A percentile compares a stretch with the other conserved stretches of the same genome.
phyloP scores from a whole-genome alignment of 2,888 invertebrate genomes.

The Drosophila nigricruria region DNA sequence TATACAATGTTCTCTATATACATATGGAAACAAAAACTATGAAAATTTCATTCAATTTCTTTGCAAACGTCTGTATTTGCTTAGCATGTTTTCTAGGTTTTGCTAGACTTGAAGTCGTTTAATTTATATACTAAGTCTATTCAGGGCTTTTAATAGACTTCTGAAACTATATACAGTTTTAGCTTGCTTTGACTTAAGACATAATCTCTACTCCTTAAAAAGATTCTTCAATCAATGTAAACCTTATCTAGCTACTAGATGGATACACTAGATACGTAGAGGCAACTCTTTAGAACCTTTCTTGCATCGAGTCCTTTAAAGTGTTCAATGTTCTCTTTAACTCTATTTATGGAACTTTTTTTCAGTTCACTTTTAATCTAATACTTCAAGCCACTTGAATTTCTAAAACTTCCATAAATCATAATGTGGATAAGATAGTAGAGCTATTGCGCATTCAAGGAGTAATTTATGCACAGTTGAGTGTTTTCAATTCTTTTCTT shows the following conservation, averaged over 20 bases:
- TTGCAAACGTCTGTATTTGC: no score
- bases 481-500: neutral
- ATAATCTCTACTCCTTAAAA: no score
- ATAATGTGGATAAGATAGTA: constrained; percentile 42
- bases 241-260: neutral
- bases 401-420: constrained; percentile 29
- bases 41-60: no score
- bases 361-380: constrained; percentile 11
- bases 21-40: no score
- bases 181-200: no score
- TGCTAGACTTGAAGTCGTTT: no score
- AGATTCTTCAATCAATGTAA: neutral
- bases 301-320: no score
- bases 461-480: neutral
- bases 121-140: neutral
- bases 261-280: neutral
- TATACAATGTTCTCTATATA: no score
- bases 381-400: constrained; percentile 27
- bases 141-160: no score
- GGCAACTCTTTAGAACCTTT: neutral
- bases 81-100: no score
- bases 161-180: no score
- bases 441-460: constrained; percentile 4
- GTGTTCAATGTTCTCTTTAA: neutral
- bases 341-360: neutral